Base-by-base conservation (phyloP, 2,797 vertebrate species). In the Catamblyrhynchus diadema region DNA sequence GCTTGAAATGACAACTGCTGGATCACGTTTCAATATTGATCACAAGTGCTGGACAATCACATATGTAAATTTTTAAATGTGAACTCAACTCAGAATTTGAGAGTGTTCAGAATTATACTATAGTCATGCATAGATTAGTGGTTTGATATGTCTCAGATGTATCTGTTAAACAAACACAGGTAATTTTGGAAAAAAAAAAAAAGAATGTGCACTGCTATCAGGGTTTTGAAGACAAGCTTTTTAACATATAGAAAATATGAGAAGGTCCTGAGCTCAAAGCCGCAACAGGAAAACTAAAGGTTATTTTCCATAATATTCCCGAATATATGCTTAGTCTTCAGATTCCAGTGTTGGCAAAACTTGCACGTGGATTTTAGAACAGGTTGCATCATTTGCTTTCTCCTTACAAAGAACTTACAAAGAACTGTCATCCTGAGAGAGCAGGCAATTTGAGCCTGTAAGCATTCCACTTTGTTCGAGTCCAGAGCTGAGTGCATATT, bases 351-450 rank as follows among this genome's bases (percentile, higher is more conserved):
- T 4, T 65, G 45, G n/a, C 39, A 21, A 35, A 42, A 81, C 13
- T 59, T 77, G 11, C 17, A 32, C 6, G 2, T 65, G 50, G 39
- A 19, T 82, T 86, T 91, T 45, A 78, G 25, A 85, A 82, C 9
- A 71, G 27, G 37, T 56, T 64, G 44, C 20, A 56, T 54, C 24
- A 57, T 73, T 82, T 81, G 23, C 37, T 92, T 89, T 80, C 74
- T 85, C 41, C 39, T 70, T 73, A 39, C 5, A 57, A 35, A 56
- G 21, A 33, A 54, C 32, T 54, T 54, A n/a, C 13, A 54, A 56
- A 56, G 23, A 17, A 8, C 23, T 35, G 10, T 25, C 54, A 35
- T 12, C 37, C 39, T 70, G 41, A 85, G 66, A 62, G 19, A 45
- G 10, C 37, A 67, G 32, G n/a, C 48, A 84, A 64, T 53, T 45